Evolutionary conservation across 2,113 vertebrate genomes (phyloP).

Genomic region (Meles meles): DNA sequence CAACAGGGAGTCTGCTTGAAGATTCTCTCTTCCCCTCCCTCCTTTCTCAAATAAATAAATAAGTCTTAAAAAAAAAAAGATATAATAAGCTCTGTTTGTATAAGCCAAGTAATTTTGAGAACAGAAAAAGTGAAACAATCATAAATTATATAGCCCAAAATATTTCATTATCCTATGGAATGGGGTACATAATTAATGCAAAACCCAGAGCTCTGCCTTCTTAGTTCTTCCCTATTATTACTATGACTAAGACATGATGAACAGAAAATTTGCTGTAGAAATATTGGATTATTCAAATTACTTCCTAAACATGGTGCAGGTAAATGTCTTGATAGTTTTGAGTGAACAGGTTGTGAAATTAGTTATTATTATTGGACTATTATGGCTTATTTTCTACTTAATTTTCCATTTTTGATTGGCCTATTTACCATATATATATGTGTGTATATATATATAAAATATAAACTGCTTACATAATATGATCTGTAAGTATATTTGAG

Average conservation of each 20-base stretch:
- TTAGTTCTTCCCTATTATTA: slow-evolving; percentile 25
- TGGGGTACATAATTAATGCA: slow-evolving; percentile 49
- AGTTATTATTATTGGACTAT: background rate
- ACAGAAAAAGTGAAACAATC: slow-evolving; percentile 21
- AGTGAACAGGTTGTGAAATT: background rate
- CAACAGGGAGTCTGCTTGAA: no score
- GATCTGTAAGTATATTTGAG: background rate
- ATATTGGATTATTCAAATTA: background rate
- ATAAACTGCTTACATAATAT: background rate
- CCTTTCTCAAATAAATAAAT: no score
- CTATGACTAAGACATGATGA: slow-evolving; percentile 48
- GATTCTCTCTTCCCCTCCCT: no score
- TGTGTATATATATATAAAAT: background rate
- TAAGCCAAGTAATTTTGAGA: background rate
- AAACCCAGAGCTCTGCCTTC: background rate
- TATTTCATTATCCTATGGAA: slow-evolving; percentile 36
- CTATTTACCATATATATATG: background rate
- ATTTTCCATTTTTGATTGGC: background rate
- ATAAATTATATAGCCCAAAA: background rate
- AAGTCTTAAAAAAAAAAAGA: no score
- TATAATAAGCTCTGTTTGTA: background rate
- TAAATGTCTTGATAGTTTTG: background rate
- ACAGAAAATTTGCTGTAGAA: background rate
- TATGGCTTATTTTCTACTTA: background rate
- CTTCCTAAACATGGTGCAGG: background rate